Base-by-base conservation (phyloP, 2,888 invertebrate genomes). In the Ennomos fuscantarius region DNA sequence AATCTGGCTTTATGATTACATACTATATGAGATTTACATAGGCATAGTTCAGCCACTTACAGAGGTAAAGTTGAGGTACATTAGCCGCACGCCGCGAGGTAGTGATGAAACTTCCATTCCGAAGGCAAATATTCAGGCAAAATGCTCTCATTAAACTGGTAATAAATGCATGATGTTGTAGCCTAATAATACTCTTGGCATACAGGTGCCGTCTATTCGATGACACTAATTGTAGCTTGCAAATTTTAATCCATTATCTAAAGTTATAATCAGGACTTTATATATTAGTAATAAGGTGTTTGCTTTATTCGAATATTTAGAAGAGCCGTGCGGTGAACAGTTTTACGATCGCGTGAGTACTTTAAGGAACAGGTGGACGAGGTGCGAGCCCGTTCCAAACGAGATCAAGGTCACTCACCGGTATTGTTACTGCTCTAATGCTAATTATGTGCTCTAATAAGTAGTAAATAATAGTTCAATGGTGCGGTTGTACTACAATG, bases 321-420 rank as follows among this genome's bases (percentile, higher is more conserved):
- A 65, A 66, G 55, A 50, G 66, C 65, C 59, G 58, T 62, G 61
- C 59, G 65, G 57, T 62, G 66, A 63, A 63, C 65, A 58, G 66
- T 70, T 73, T 73, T 64, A 74, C 74, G 62, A 71, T 62, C n/a
- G 36, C 15, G 35, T 15, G 54, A 41, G 49, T 55, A 47, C 45
- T 47, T 62, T 56, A 33, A 64, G 68, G 67, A 76, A 72, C 83
- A 85, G 84, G 82, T 86, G 83, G 79, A 69, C 45, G 40, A 70
- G 79, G 75, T 70, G 66, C 66, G 70, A 70, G 70, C 68, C 65
- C 66, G 74, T 69, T 63, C 62, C 62, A 68, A 89, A 81, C 78
- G 79, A 85, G 89, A 87, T 84, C 89, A 90, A 87, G 89, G 89
- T 83, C 73, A 79, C 64, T 58, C 62, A 62, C 70, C 68, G 70